phyloP scores from a whole-genome alignment of 2,888 invertebrate genomes.

The Clunio marinus region DNA sequence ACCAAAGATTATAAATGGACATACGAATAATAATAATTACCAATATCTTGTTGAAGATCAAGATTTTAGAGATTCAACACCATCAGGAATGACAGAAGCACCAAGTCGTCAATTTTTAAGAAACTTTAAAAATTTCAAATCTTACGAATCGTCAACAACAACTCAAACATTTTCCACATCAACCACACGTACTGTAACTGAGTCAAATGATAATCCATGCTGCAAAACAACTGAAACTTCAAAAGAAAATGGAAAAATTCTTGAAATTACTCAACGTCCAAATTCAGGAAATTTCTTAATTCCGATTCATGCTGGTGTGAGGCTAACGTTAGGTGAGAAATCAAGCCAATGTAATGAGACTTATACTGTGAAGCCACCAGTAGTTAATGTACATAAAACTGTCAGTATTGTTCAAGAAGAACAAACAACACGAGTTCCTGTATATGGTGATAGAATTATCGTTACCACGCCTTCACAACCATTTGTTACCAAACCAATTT shows the following conservation, averaged over 20 bases:
- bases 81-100: conserved; percentile 43
- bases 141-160: not conserved
- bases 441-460: conserved; percentile 43
- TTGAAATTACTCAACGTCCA: conserved; percentile 57
- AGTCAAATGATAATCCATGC: conserved; percentile 14
- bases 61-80: conserved; percentile 4
- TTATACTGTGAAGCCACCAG: conserved; percentile 55
- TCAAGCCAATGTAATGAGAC: too few species aligned
- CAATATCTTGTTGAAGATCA: conserved; percentile 35
- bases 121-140: conserved; percentile 44
- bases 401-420: conserved; percentile 52
- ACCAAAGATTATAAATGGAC: not conserved
- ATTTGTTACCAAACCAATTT: conserved; percentile 46
- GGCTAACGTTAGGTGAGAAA: too few species aligned
- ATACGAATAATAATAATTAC: conserved; percentile 28
- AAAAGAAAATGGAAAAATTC: conserved; percentile 43
- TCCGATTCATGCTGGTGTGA: conserved; percentile 59
- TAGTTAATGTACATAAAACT: conserved; percentile 64
- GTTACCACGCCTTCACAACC: not conserved
- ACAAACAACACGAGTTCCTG: conserved; percentile 40
- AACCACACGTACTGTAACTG: conserved; percentile 35
- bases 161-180: conserved; percentile 17
- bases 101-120: conserved; percentile 48
- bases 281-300: conserved; percentile 57
- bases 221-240: conserved; percentile 41